These are phyloP conservation scores for Elephas maximus DNA, from an alignment of 2,113 vertebrate species.

Conservation along the genomic window DNA sequence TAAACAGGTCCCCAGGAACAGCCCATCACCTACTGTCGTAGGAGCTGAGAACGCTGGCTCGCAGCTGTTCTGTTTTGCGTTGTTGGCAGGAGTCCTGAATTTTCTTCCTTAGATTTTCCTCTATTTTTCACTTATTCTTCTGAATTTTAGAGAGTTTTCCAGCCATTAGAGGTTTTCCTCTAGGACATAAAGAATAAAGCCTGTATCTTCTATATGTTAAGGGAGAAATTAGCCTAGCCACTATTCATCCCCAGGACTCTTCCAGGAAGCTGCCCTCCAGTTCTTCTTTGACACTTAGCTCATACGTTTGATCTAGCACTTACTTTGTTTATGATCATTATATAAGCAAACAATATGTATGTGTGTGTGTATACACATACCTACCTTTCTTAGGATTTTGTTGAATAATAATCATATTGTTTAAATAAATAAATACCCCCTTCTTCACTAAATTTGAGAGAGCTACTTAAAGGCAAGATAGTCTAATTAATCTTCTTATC, in stretches of 20 bases:
- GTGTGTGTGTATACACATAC: neutral
- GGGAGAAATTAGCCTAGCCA: neutral
- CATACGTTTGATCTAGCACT: neutral
- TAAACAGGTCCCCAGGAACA: neutral
- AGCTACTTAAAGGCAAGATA: neutral
- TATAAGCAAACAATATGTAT: neutral
- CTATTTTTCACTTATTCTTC: slow-evolving; percentile 27
- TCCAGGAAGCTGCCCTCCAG: neutral
- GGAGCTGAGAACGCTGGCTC: neutral
- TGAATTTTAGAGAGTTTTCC: slow-evolving; percentile 13
- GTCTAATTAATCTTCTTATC: slow-evolving; percentile 9
- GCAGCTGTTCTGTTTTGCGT: neutral
- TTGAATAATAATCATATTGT: neutral
- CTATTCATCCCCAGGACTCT: neutral
- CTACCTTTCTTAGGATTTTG: neutral
- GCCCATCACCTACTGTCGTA: neutral
- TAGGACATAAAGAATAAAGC: neutral
- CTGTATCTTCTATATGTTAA: neutral
- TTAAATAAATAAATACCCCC: neutral
- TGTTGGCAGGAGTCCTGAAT: slow-evolving; percentile 3
- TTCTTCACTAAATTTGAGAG: slow-evolving; percentile 39
- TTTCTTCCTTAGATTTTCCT: slow-evolving; percentile 11
- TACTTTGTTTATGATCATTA: neutral
- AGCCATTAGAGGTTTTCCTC: neutral
- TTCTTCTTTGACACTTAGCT: too few species aligned